Evolutionary conservation across 2,113 vertebrate species (phyloP), one percentile per base, ranked within the genome.

Genomic region (Eira barbara): DNA sequence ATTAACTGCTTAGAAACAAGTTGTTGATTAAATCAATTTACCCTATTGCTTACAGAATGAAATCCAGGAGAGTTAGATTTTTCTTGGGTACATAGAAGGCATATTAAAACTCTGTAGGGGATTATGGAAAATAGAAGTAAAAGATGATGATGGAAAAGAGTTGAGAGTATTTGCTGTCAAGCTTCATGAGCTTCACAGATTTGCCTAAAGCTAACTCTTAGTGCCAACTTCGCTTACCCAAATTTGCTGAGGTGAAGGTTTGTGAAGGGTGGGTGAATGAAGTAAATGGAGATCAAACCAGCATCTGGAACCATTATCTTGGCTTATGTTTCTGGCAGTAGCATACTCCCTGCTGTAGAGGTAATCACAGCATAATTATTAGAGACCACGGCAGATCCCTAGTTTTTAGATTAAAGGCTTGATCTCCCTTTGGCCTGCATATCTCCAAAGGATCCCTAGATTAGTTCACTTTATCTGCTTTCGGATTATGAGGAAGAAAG

Each of bases 61-160:
- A 85, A 73, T 29, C n/a, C 12, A 85, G 34, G 61, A 86, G 71
- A 92, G 45, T 73, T 82, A 84, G 49, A 57, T 81, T 94, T 91
- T 96, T 95, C 34, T 76, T 59, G 18, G 71, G 55, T 83, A 18
- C 39, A 45, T 57, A 61, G 57, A 89, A 96, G 49, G 8, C 14
- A 97, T 65, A 83, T 95, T 97, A 92, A 92, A 94, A 7, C 42
- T 96, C 1, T 74, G 47, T 36, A 87, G 47, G 27, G 5, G 57
- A 1, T 61, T 85, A 73, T 96, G 83, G 95, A 95, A 98, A 95
- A 89, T 36, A 74, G 27, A 89, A 67, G 14, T 89, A 86, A 96
- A 76, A 91, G 45, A 73, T 29, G 73, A 91, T 95, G 79, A 89
- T 89, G 47, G 92, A 97, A 97, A 73, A 79, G 52, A 94, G 47